Evolutionary conservation across 2,888 invertebrate species (phyloP), one percentile per base, ranked within the genome.

Genomic region (Hoplodrina ambigua): DNA sequence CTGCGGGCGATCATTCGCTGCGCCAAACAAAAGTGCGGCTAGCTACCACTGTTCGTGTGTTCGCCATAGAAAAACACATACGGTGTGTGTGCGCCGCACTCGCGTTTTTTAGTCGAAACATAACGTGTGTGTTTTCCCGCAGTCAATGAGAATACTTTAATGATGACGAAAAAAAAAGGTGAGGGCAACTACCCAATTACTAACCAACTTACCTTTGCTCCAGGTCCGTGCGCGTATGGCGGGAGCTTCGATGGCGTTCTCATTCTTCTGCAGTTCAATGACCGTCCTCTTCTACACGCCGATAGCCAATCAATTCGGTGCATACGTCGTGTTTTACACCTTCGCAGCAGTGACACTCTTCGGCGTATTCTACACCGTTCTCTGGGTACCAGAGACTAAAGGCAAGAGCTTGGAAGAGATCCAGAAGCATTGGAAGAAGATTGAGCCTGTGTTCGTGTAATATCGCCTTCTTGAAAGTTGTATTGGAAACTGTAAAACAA

Each of bases 341-440:
- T 96, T 95, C 82, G 89, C 93, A 0, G 87, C 87, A 0, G 91
- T 94, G 1, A 93, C 94, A 0, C 56, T 94, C 0, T 85, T 90
- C 10, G 93, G 95, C 0, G 90, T 91, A 0, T 6, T 95, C 0
- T 95, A 95, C 79, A 93, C 94, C 1, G 70, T 94, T 1, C 75
- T 94, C 0, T 93, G 89, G 81, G 94, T 96, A 2, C 96, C 96
- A 0, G 96, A 96, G 85, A 96, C 96, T 0, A 96, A 93, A 69
- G 96, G 95, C 2, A 94, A 94, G 81, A 91, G 88, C 44, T 85
- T 96, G 53, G 88, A 92, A 33, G 86, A 92, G 20, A 96, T 96
- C 60, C 88, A 90, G 37, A 85, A 80, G 56, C 89, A 87, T 76
- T 93, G 93, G 93, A 88, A 88, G 62, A 87, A 87, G 69, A 82